phyloP scores from a whole-genome alignment of 2,888 invertebrate species.

The Limnephilus auricula region DNA sequence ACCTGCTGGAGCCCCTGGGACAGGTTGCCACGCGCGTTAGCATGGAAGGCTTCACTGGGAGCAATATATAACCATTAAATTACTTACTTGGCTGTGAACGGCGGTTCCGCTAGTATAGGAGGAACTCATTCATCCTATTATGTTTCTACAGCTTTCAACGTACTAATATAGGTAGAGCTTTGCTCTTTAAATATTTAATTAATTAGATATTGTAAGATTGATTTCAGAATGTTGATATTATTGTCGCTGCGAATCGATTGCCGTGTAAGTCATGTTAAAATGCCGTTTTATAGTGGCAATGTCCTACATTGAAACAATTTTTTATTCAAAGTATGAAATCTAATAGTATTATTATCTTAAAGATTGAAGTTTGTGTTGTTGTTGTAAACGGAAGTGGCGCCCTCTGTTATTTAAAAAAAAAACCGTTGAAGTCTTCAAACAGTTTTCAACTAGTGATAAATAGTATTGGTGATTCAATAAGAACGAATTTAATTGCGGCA shows the following conservation, averaged over 20 bases:
- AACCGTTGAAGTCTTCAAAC: too few species aligned
- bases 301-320: not conserved
- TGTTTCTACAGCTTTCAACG: conserved; percentile 30
- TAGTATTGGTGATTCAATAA: not conserved
- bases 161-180: conserved; percentile 34
- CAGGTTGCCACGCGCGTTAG: conserved; percentile 79
- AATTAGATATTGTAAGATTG: conserved; percentile 7
- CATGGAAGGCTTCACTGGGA: conserved; percentile 81
- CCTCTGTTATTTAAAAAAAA: too few species aligned
- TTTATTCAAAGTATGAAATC: too few species aligned
- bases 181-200: conserved; percentile 33
- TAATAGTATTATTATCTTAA: too few species aligned
- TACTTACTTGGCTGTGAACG: conserved; percentile 53
- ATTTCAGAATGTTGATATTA: conserved; percentile 12
- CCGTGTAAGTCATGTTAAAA: not conserved
- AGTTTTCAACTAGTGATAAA: too few species aligned
- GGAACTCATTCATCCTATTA: not conserved
- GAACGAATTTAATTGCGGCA: not conserved
- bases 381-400: too few species aligned
- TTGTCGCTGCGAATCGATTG: not conserved
- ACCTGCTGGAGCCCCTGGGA: conserved; percentile 74
- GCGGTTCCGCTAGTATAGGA: conserved; percentile 12
- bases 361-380: too few species aligned
- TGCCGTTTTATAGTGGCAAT: too few species aligned
- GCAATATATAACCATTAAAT: conserved; percentile 74